Percentiles rank a stretch among this genome's conserved stretches.
phyloP scores from a whole-genome alignment of 2,113 vertebrate genomes.

The Abramis brama region DNA sequence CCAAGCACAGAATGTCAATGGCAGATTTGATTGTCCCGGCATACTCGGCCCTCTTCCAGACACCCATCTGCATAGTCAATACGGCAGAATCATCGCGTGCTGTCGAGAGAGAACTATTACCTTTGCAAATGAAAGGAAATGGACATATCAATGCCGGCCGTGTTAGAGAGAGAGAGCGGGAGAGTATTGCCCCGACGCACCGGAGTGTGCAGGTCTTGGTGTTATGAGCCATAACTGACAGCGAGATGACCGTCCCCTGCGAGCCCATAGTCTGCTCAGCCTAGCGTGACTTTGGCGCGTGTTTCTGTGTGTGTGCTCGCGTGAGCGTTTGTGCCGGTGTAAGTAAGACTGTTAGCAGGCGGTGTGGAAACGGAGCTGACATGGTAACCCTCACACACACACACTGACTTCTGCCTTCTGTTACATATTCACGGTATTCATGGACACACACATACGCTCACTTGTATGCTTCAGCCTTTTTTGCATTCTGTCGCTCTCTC shows the following conservation, averaged over 20 bases:
- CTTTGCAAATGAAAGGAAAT: slow-evolving; percentile 58
- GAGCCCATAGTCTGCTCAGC: slow-evolving; percentile 65
- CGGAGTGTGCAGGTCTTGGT: slow-evolving; percentile 52
- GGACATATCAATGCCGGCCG: slow-evolving; percentile 53
- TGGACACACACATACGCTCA: background rate
- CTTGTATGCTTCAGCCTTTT: background rate
- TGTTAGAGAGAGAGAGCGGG: slow-evolving; percentile 41
- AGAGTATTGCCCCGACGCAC: slow-evolving; percentile 59
- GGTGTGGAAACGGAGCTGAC: slow-evolving; percentile 65
- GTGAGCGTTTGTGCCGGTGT: slow-evolving; percentile 28
- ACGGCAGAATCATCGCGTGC: slow-evolving; percentile 50
- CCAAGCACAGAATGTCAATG: slow-evolving; percentile 49
- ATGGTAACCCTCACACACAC: slow-evolving; percentile 47
- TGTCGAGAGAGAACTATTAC: slow-evolving; percentile 52
- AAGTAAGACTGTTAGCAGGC: slow-evolving; percentile 25
- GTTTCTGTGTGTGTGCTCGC: slow-evolving; percentile 39
- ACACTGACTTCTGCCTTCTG: slow-evolving; percentile 10
- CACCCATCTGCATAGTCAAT: slow-evolving; percentile 49
- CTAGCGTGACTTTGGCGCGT: slow-evolving; percentile 61
- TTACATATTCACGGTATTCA: background rate
- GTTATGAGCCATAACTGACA: slow-evolving; percentile 68
- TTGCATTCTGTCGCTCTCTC: background rate
- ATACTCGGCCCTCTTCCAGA: slow-evolving; percentile 28
- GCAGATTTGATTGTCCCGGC: slow-evolving; percentile 46
- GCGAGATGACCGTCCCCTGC: slow-evolving; percentile 67